Conservation (phyloP, 2,113 vertebrate genomes). For the Daphoenositta chrysoptera region DNA sequence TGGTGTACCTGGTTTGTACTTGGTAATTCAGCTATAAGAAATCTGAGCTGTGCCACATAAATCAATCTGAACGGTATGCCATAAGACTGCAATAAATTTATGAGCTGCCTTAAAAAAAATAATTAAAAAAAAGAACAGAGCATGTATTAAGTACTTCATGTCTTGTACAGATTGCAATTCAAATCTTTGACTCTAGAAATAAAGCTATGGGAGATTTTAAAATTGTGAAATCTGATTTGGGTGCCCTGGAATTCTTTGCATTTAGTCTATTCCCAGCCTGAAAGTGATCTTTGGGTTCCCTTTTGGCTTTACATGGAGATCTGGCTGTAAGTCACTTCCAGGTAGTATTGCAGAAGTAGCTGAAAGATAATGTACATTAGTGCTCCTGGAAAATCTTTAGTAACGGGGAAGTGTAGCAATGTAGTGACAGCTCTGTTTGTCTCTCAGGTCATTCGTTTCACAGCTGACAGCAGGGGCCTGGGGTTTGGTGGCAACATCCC, state of each 20-base stretch:
- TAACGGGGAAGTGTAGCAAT: not conserved
- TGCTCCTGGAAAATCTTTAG: not conserved
- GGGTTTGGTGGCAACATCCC: not conserved
- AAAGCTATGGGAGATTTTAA: not conserved
- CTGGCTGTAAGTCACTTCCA: not conserved
- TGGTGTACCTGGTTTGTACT: conserved; percentile 43
- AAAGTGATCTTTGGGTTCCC: not conserved
- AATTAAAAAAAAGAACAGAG: not conserved
- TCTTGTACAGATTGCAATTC: not conserved
- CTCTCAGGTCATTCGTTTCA: not conserved
- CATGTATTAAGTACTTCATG: conserved; percentile 7
- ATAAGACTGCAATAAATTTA: conserved; percentile 42
- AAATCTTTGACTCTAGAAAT: not conserved
- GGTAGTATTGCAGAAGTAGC: not conserved
- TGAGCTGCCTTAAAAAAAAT: not conserved
- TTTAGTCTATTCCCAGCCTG: not conserved
- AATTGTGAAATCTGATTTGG: not conserved
- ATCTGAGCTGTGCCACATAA: conserved; percentile 13
- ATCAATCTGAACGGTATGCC: conserved; percentile 49
- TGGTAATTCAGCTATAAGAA: conserved; percentile 39
- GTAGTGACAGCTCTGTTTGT: not conserved
- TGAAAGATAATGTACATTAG: not conserved
- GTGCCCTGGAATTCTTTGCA: not conserved
- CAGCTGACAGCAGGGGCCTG: not conserved
- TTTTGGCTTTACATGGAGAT: not conserved